phyloP scores from a whole-genome alignment of 37 sponge, comb jelly and placozoan species.

The Cladorhizidae sp. region DNA sequence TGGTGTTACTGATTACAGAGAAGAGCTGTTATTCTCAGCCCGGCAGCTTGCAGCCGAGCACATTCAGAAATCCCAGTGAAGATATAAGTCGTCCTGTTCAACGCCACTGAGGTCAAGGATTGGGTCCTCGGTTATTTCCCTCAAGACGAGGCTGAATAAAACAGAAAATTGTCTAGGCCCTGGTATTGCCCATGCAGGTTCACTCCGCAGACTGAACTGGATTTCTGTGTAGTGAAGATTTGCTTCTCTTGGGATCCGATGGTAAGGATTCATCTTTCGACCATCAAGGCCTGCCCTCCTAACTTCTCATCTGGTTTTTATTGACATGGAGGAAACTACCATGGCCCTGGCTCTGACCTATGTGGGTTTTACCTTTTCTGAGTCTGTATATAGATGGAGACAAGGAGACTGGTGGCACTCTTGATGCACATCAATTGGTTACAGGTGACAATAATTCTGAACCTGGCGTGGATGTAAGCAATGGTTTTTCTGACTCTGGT shows the following conservation, averaged over 20 bases:
- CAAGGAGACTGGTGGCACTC: too few species aligned
- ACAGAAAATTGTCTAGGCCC: background rate
- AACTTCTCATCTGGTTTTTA: background rate
- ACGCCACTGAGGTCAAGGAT: too few species aligned
- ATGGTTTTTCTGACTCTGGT: too few species aligned
- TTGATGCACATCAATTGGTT: too few species aligned
- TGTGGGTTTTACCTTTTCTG: background rate
- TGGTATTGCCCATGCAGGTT: background rate
- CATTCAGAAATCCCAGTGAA: background rate
- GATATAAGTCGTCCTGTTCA: too few species aligned
- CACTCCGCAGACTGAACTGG: background rate
- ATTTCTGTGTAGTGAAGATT: background rate
- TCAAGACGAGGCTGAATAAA: background rate
- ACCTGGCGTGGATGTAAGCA: too few species aligned
- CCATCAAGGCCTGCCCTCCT: background rate
- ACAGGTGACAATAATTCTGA: too few species aligned
- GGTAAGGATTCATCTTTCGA: background rate
- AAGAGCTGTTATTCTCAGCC: background rate
- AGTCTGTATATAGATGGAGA: too few species aligned
- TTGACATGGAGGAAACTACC: too few species aligned
- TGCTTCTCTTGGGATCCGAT: background rate
- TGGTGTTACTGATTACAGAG: background rate
- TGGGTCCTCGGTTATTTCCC: background rate
- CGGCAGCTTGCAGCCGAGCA: background rate
- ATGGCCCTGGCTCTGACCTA: too few species aligned